Evolutionary conservation across 2,797 vertebrate genomes (phyloP).

Genomic region (Meda fulgida): DNA sequence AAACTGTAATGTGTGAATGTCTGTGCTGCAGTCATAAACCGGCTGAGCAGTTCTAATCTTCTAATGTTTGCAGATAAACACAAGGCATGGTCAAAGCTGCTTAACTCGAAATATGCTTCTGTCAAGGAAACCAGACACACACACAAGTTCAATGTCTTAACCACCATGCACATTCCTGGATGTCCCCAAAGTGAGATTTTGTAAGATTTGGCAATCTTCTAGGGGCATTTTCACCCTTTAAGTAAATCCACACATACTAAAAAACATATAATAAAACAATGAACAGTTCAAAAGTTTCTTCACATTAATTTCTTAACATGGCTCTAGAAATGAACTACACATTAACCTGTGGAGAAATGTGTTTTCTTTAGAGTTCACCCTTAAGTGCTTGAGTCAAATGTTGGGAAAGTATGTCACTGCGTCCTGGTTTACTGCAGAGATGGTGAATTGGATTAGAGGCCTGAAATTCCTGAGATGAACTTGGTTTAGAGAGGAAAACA

Average conservation of each 20-base stretch:
- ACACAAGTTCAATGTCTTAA: slow-evolving; percentile 7
- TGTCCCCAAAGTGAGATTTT: not conserved
- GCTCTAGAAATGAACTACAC: not conserved
- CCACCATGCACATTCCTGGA: not conserved
- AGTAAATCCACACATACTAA: not conserved
- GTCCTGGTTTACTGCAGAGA: slow-evolving; percentile 35
- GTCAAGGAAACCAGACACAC: not conserved
- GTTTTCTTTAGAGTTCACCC: not conserved
- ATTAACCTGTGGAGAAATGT: slow-evolving; percentile 1
- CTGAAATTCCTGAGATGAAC: slow-evolving; percentile 46
- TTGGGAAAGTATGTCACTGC: slow-evolving; percentile 23
- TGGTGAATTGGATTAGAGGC: slow-evolving; percentile 47
- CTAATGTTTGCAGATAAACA: slow-evolving; percentile 39
- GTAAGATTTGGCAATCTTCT: not conserved
- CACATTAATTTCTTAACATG: not conserved
- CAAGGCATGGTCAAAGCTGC: slow-evolving; percentile 2
- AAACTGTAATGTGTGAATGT: not conserved
- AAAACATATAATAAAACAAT: not conserved
- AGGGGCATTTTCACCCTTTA: not conserved
- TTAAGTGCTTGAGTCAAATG: not conserved
- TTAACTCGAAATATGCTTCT: slow-evolving; percentile 39
- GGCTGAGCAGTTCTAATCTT: slow-evolving; percentile 15
- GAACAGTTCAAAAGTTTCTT: not conserved
- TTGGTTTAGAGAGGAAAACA: slow-evolving; percentile 35
- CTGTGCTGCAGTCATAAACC: not conserved